Evolutionary conservation across 1,140 invertebrate genomes (phyloP), one percentile per base, ranked within the genome.

Genomic region (Drosophila bocki): DNA sequence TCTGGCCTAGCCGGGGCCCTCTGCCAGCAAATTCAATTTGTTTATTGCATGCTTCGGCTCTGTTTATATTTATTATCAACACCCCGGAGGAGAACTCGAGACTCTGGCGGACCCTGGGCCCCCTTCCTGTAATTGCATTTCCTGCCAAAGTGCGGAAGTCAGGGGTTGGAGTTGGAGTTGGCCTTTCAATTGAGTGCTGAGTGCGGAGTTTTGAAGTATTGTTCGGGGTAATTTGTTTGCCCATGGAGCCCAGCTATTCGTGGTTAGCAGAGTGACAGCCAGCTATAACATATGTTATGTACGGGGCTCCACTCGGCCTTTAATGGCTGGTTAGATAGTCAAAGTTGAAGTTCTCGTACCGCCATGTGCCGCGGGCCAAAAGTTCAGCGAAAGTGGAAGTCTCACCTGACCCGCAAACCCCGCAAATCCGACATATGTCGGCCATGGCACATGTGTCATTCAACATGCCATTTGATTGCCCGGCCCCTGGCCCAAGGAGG

Each of bases 61-160:
- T 82, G 81, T 85, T 90, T 90, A 90, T 90, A 82, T 90, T 76
- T 90, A 85, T 85, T 91, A 90, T 85, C 85, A 88, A 90, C 81
- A 84, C 83, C 72, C 59, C 42, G 61, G 37, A 22, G 44, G 9
- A 39, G 39, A 35, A 41, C 53, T 42, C 53, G 47, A 57, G 51
- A 33, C 62, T 70, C 48, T 9, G 63, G 53, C 53, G 35, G 35
- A 56, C 53, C 53, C 33, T 37, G 51, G 32, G 53, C 65, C 57
- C 51, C 39, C 63, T 68, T 15, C 48, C 50, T 33, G 74, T 90
- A 90, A 88, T 88, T 88, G 84, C 74, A 88, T 88, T 88, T 87
- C 72, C 64, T 72, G 68, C 65, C 79, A 56, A 71, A 82, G 72
- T 72, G 77, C 51, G 67, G 42, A 58, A 29, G 74, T 68, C 74